These are phyloP conservation scores for Takifugu ocellatus DNA, from an alignment of 2,797 vertebrate species.

Conservation along the genomic window DNA sequence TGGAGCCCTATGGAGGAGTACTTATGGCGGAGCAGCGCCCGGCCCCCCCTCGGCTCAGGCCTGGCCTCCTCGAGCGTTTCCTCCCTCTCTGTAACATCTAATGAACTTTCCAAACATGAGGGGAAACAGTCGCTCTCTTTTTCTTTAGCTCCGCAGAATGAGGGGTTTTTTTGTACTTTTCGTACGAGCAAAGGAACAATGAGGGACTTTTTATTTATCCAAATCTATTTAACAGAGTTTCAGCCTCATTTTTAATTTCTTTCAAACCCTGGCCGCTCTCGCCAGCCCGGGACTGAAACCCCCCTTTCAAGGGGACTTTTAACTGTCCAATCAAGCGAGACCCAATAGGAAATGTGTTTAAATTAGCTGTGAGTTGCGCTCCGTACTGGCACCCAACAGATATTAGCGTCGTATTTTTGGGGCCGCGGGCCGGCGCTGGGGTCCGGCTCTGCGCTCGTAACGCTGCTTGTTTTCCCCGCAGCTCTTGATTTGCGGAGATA, in stretches of 20 bases:
- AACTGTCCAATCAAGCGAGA: no score
- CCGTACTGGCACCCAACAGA: constrained; percentile 5
- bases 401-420: not conserved
- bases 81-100: constrained; percentile 51
- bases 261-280: no score
- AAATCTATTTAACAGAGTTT: no score
- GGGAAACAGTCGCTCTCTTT: constrained; percentile 23
- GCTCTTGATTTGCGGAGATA: constrained; percentile 70
- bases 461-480: constrained; percentile 23
- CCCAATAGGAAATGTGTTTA: not conserved
- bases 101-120: constrained; percentile 57
- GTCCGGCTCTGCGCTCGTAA: constrained; percentile 25
- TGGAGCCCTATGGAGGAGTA: constrained; percentile 55
- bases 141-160: constrained; percentile 7
- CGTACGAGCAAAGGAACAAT: no score
- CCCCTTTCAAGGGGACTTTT: no score
- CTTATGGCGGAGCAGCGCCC: constrained; percentile 44
- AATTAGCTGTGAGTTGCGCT: not conserved
- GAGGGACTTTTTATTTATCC: no score
- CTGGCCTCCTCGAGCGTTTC: constrained; percentile 25
- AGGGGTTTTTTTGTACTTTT: not conserved
- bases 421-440: not conserved
- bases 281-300: no score
- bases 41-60: constrained; percentile 33
- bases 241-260: no score